These are phyloP conservation scores for Chymomyza fuscimana DNA, from an alignment of 2,888 invertebrate species.

Conservation along the genomic window DNA sequence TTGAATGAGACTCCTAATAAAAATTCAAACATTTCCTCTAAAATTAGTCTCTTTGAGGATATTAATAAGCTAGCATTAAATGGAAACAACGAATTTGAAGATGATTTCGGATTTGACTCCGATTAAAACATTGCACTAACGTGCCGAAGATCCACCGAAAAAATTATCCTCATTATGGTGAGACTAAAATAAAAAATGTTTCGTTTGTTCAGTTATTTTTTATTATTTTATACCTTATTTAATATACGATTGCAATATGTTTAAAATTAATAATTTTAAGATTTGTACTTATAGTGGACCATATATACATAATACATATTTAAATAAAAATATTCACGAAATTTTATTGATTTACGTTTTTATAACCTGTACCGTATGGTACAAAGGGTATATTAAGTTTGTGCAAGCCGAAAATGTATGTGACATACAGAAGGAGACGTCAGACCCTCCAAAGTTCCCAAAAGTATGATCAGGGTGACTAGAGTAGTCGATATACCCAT, in stretches of 20 bases:
- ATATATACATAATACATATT: neutral
- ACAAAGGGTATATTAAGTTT: no score
- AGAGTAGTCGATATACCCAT: no score
- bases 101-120: conserved; percentile 31
- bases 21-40: conserved; percentile 65
- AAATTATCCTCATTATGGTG: no score
- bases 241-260: neutral
- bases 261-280: neutral
- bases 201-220: neutral
- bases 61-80: conserved; percentile 71
- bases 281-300: neutral
- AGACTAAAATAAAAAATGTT: neutral
- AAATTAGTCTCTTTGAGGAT: conserved; percentile 65
- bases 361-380: no score
- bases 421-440: no score
- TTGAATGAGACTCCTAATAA: conserved; percentile 64
- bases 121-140: neutral
- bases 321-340: neutral
- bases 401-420: no score
- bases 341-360: no score
- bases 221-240: neutral
- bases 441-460: no score
- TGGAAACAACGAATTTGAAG: conserved; percentile 63
- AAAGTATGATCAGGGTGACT: no score
- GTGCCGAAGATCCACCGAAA: neutral